These are phyloP conservation scores for Tamandua tetradactyla DNA, from an alignment of 2,797 vertebrate genomes.

Conservation along the genomic window DNA sequence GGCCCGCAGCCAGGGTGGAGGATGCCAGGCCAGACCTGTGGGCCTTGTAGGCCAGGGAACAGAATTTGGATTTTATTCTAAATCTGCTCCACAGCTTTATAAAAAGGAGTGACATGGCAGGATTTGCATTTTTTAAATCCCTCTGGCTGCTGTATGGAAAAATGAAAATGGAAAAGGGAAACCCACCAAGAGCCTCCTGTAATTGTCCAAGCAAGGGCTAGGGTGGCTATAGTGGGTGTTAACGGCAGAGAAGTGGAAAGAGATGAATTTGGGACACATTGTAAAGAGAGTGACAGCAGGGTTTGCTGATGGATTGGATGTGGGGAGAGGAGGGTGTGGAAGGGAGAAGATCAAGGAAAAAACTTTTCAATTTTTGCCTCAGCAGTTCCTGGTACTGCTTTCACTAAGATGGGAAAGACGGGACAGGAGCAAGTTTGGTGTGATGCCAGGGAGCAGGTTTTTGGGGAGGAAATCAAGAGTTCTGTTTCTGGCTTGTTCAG, in stretches of 20 bases:
- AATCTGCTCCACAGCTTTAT: neutral
- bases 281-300: neutral
- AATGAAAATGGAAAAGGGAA: no score
- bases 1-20: no score
- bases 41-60: neutral
- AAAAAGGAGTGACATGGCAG: neutral
- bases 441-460: neutral
- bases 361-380: neutral
- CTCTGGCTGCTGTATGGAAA: neutral
- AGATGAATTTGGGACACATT: neutral
- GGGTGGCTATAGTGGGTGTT: neutral
- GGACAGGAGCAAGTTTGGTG: neutral
- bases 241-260: neutral
- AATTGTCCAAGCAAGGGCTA: accelerated
- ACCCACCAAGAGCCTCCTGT: neutral
- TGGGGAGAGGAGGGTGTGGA: no score
- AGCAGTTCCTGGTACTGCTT: neutral
- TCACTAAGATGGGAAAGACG: neutral
- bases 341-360: neutral
- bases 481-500: neutral
- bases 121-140: neutral
- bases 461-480: no score
- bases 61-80: neutral
- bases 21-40: neutral
- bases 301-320: neutral